Conservation (phyloP, 1,140 invertebrate species). For the Zaprionus africanus region DNA sequence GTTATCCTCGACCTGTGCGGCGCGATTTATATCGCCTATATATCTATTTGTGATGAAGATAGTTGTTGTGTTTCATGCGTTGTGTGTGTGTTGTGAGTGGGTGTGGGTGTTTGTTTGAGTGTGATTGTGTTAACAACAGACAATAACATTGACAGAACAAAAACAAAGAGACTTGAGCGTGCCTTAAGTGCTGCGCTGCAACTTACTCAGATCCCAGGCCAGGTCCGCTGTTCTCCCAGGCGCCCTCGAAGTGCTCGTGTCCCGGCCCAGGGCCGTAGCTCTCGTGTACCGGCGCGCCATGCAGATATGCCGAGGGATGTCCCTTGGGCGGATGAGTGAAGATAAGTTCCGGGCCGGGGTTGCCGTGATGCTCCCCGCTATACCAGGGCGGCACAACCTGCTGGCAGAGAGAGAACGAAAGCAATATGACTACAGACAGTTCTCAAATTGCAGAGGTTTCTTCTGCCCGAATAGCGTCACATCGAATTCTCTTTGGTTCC, state of each 20-base stretch:
- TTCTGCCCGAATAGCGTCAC: conserved; percentile 8
- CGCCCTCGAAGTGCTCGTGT: conserved; percentile 73
- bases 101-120: conserved; percentile 39
- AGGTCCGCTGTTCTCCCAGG: conserved; percentile 86
- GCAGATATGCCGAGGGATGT: conserved; percentile 79
- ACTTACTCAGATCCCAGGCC: conserved; percentile 87
- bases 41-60: conserved; percentile 84
- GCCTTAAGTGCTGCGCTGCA: background rate
- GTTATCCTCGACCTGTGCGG: conserved; percentile 85
- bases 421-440: conserved; percentile 42
- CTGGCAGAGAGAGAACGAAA: conserved; percentile 11
- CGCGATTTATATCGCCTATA: conserved; percentile 86
- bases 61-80: conserved; percentile 34
- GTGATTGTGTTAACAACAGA: conserved; percentile 60
- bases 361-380: conserved; percentile 63
- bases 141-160: conserved; percentile 47
- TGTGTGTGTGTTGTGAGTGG: conserved; percentile 32
- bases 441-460: conserved; percentile 44
- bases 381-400: conserved; percentile 82
- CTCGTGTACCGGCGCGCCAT: conserved; percentile 78
- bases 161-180: conserved; percentile 20
- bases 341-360: conserved; percentile 69
- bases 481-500: conserved; percentile 3
- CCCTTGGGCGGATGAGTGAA: conserved; percentile 82
- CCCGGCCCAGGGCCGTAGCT: conserved; percentile 81